Evolutionary conservation across 1,140 invertebrate species (phyloP).

Genomic region (Myzus persicae): DNA sequence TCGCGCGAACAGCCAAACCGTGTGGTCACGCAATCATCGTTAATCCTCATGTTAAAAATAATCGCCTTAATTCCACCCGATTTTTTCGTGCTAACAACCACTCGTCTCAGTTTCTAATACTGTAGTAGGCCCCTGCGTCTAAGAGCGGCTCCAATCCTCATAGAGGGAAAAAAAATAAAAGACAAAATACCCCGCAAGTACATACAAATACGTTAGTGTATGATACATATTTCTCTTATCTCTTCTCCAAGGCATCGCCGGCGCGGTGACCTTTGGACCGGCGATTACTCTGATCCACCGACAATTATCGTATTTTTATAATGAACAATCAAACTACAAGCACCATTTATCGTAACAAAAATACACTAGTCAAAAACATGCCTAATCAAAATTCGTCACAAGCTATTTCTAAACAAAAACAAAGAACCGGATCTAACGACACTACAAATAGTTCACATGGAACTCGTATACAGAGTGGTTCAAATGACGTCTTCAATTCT

Average conservation of each 20-base stretch:
- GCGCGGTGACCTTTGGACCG: slow-evolving; percentile 5
- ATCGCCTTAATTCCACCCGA: background rate
- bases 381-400: slow-evolving; percentile 3
- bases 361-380: background rate
- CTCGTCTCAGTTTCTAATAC: background rate
- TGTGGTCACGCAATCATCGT: background rate
- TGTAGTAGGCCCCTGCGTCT: background rate
- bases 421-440: too few relatives aligned
- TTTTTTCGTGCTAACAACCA: background rate
- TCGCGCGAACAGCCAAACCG: background rate
- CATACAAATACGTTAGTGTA: background rate
- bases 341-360: background rate
- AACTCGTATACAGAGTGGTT: too few relatives aligned
- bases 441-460: too few relatives aligned
- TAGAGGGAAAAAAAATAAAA: background rate
- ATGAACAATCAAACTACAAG: background rate
- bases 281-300: background rate
- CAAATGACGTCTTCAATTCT: too few relatives aligned
- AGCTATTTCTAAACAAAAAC: background rate
- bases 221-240: too few relatives aligned
- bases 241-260: background rate
- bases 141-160: background rate
- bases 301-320: background rate
- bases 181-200: background rate
- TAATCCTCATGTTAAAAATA: slow-evolving; percentile 6